Evolutionary conservation across 2,797 vertebrate species (phyloP), one percentile per base, ranked within the genome.

Genomic region (Pterois miles): DNA sequence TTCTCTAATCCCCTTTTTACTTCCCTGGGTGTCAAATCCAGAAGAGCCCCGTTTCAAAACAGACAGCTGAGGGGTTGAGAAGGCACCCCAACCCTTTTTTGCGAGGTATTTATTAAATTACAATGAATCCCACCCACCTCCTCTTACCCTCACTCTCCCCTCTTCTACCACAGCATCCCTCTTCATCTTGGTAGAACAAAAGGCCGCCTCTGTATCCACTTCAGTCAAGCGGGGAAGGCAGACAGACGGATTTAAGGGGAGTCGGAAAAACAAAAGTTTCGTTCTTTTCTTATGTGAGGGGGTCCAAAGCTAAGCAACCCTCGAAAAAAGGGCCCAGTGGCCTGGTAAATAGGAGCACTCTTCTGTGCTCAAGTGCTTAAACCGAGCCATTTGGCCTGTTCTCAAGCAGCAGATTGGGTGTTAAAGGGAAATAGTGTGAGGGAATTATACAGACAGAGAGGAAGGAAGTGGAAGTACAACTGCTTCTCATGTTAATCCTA

Each of bases 161-260:
- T 81, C 80, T 78, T 78, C 63, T 74, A 81, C 76, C 73, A 74
- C 84, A 85, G 76, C 87, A 88, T 89, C 88, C 38, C 86, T 89
- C 85, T 91, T 89, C 90, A 91, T 90, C 80, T 81, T 8, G 10
- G 57, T 74, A 76, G 88, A 92, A 93, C 92, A 94, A 92, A 92
- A 91, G 80, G 78, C 33, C 10, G 68, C 83, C 82, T 91, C 89
- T 86, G 87, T 86, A 64, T 90, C 85, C 88, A 88, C 88, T 91
- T 90, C 86, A 87, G 88, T 87, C 83, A 66, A 91, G 88, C 76
- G 56, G 73, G 81, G 71, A 78, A 80, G 71, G 88, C 86, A 84
- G 87, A 87, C 84, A 76, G 84, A 80, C 62, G 31, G 86, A 84
- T 86, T 92, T 85, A 77, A 92, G 76, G 80, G 46, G 70, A 87